These are phyloP conservation scores for Sminthurinus signatus DNA, from an alignment of 1,140 invertebrate species.

Conservation along the genomic window DNA sequence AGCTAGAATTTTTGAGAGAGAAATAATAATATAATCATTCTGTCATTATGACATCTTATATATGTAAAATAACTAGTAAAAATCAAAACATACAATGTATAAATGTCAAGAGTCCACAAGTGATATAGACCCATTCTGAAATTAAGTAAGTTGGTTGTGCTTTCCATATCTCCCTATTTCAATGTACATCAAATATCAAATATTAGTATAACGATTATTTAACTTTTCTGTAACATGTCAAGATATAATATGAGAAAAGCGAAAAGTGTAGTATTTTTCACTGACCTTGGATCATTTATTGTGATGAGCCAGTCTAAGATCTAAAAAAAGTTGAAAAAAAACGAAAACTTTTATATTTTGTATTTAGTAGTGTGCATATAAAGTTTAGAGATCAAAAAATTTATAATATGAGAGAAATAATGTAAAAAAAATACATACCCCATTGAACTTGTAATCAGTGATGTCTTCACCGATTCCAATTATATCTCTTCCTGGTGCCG, in stretches of 20 bases:
- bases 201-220: too few relatives aligned
- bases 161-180: conserved; percentile 50
- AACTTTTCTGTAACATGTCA: too few relatives aligned
- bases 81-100: conserved; percentile 51
- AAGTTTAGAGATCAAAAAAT: too few relatives aligned
- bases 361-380: too few relatives aligned
- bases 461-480: conserved; percentile 35
- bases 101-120: conserved; percentile 53
- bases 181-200: too few relatives aligned
- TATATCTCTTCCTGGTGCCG: too few relatives aligned
- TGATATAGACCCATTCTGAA: conserved; percentile 50
- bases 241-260: too few relatives aligned
- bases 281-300: conserved; percentile 8
- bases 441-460: conserved; percentile 36
- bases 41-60: conserved; percentile 12
- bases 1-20: conserved; percentile 49
- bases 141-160: conserved; percentile 57
- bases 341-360: neutral
- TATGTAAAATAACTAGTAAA: conserved; percentile 1
- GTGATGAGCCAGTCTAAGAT: conserved; percentile 6
- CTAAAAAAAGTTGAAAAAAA: neutral
- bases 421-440: conserved; percentile 14
- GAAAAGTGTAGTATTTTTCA: too few relatives aligned
- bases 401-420: neutral
- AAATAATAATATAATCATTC: too few relatives aligned